Percentiles rank a stretch among this genome's conserved stretches.
Evolutionary conservation across 2,888 invertebrate genomes (phyloP).

Genomic region (Stenichneumon culpator): DNA sequence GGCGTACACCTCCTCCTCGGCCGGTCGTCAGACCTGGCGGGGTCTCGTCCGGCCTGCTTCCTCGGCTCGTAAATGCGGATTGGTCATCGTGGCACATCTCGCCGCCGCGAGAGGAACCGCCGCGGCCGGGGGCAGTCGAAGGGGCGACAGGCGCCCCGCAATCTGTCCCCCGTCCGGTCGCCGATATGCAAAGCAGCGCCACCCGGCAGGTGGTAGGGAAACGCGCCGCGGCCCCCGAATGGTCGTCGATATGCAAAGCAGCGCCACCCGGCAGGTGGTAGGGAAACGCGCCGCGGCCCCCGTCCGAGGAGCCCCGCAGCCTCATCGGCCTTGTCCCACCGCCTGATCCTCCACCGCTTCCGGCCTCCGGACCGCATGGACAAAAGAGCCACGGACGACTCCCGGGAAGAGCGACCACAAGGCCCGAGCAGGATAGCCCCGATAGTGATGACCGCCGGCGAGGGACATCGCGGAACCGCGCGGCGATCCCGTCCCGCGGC

Average conservation of each 20-base stretch:
- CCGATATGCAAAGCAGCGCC: slow-evolving; percentile 50
- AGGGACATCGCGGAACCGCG: slow-evolving; percentile 76
- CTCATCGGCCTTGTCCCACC: slow-evolving; percentile 16
- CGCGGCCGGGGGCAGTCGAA: neutral
- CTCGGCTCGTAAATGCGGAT: slow-evolving; percentile 50
- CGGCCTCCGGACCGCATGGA: neutral
- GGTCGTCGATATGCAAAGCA: slow-evolving; percentile 50
- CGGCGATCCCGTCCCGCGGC: slow-evolving; percentile 71
- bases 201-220: neutral
- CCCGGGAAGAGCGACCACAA: neutral
- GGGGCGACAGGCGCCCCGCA: neutral
- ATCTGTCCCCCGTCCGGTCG: neutral
- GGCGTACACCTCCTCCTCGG: slow-evolving; percentile 54
- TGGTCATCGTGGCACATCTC: slow-evolving; percentile 47
- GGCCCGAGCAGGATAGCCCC: slow-evolving; percentile 44
- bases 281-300: neutral
- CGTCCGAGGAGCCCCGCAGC: neutral
- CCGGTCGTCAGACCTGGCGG: slow-evolving; percentile 41
- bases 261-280: neutral
- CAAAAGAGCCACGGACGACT: slow-evolving; percentile 7
- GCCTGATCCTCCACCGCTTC: slow-evolving; percentile 21
- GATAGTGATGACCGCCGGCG: slow-evolving; percentile 61
- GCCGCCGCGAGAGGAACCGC: slow-evolving; percentile 15
- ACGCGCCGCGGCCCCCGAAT: neutral
- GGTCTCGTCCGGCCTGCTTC: neutral